Percentiles rank a stretch among this genome's conserved stretches.
Conservation (phyloP, 2,113 vertebrate genomes). For the Paradisaea rubra region DNA sequence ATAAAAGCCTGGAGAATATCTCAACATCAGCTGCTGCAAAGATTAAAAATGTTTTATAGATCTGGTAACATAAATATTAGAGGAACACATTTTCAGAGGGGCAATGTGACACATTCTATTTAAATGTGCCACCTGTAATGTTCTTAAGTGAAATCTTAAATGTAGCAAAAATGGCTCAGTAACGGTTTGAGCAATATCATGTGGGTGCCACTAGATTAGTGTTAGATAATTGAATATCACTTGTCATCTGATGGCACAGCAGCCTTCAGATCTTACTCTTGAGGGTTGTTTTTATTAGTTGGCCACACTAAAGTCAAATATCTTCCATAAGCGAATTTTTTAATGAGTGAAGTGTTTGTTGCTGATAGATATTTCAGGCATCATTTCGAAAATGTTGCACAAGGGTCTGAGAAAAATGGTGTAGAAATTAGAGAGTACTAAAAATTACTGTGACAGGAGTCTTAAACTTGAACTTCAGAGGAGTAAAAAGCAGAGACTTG, state of each 20-base stretch:
- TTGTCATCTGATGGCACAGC: not conserved
- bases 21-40: not conserved
- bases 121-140: not conserved
- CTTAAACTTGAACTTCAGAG: not conserved
- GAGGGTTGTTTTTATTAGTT: not conserved
- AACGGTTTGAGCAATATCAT: not conserved
- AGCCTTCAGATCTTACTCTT: not conserved
- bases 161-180: not conserved
- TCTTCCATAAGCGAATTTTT: not conserved
- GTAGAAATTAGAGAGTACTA: not conserved
- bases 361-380: not conserved
- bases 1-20: not conserved
- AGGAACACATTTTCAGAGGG: not conserved
- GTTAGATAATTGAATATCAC: not conserved
- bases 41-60: not conserved
- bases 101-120: not conserved
- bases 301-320: not conserved
- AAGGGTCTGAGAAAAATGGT: not conserved
- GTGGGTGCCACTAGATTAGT: not conserved
- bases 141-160: not conserved
- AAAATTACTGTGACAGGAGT: not conserved
- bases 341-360: not conserved
- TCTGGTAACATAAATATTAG: not conserved
- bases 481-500: not conserved
- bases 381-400: not conserved